Evolutionary conservation across 2,888 invertebrate genomes (phyloP).

Genomic region (Nomada lathburiana): DNA sequence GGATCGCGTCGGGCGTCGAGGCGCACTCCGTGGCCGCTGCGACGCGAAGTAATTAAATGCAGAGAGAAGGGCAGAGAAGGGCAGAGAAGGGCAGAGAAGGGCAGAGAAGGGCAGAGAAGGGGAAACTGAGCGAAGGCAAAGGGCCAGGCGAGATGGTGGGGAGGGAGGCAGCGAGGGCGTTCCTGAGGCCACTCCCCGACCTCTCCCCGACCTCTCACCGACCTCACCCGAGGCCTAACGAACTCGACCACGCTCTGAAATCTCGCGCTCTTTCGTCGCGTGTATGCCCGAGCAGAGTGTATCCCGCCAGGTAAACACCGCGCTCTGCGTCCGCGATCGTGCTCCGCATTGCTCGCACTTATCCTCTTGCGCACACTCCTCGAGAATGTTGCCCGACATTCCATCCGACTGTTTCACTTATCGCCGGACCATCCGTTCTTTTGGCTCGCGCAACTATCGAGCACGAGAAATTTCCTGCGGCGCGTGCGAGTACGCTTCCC

Average conservation of each 20-base stretch:
- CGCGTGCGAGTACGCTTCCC: too few species aligned
- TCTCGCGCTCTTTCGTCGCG: slow-evolving; percentile 34
- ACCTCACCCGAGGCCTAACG: slow-evolving; percentile 62
- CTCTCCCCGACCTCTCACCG: slow-evolving; percentile 58
- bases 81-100: slow-evolving; percentile 31
- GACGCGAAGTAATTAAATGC: slow-evolving; percentile 80
- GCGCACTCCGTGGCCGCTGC: slow-evolving; percentile 53
- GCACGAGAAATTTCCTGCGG: too few species aligned
- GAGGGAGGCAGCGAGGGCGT: slow-evolving; percentile 79
- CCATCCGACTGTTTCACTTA: too few species aligned
- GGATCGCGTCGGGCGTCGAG: slow-evolving; percentile 62
- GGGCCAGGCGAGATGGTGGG: slow-evolving; percentile 53
- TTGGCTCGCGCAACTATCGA: too few species aligned
- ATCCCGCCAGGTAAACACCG: slow-evolving; percentile 46
- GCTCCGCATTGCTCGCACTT: not conserved
- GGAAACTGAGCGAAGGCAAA: slow-evolving; percentile 49
- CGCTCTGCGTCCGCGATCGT: not conserved
- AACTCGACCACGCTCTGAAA: slow-evolving; percentile 66
- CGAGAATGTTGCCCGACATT: too few species aligned
- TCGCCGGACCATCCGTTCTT: too few species aligned
- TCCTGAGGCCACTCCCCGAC: slow-evolving; percentile 81
- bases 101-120: slow-evolving; percentile 59
- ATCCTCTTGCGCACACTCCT: not conserved
- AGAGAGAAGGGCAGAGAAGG: slow-evolving; percentile 61
- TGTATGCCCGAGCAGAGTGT: slow-evolving; percentile 60